Percentiles rank a stretch among this genome's conserved stretches.
These are phyloP conservation scores for Sycophaga agraensis DNA, from an alignment of 1,140 invertebrate species.

Conservation along the genomic window DNA sequence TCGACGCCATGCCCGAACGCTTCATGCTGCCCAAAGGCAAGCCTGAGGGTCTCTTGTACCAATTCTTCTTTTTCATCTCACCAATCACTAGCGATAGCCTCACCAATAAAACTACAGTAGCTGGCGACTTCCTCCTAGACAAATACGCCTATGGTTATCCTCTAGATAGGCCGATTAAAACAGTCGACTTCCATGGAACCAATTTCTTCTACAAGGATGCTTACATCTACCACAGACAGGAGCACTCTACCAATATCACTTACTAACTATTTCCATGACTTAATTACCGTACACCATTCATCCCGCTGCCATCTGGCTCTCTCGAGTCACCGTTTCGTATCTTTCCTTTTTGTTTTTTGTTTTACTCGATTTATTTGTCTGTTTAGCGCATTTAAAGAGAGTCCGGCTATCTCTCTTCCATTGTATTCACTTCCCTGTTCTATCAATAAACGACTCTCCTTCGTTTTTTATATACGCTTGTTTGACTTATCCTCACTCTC, in stretches of 20 bases:
- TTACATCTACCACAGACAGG: slow-evolving; percentile 63
- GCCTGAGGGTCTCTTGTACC: slow-evolving; percentile 64
- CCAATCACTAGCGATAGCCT: slow-evolving; percentile 47
- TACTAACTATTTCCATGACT: no score
- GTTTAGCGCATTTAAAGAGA: no score
- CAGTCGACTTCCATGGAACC: slow-evolving; percentile 61
- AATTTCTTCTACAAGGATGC: slow-evolving; percentile 70
- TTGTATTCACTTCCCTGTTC: no score
- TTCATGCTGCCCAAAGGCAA: slow-evolving; percentile 70
- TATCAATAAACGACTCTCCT: no score
- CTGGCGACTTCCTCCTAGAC: slow-evolving; percentile 35
- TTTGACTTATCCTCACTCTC: no score
- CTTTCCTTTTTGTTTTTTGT: no score
- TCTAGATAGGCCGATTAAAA: slow-evolving; percentile 64
- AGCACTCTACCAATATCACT: slow-evolving; percentile 46
- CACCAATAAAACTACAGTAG: slow-evolving; percentile 43
- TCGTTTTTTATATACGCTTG: no score
- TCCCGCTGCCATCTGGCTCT: no score
- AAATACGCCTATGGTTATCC: slow-evolving; percentile 66
- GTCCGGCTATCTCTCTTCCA: no score
- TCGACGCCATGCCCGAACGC: slow-evolving; percentile 64
- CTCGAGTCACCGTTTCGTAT: no score
- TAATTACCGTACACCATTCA: no score
- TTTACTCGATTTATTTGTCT: no score
- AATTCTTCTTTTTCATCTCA: slow-evolving; percentile 67